Evolutionary conservation across 2,888 invertebrate species (phyloP), one percentile per base, ranked within the genome.

Genomic region (Horisme vitalbata): DNA sequence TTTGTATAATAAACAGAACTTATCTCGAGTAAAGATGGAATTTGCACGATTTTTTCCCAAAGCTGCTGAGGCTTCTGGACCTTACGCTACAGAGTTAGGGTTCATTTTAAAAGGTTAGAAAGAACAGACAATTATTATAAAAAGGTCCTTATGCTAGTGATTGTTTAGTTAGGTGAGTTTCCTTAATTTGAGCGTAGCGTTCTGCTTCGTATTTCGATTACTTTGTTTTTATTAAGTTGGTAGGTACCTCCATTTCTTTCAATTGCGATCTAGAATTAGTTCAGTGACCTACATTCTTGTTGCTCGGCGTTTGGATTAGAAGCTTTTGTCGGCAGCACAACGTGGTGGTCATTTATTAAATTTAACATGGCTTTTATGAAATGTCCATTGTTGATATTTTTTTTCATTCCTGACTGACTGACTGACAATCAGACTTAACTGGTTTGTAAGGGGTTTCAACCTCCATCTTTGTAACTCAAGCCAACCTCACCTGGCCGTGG

Each of bases 161-260:
- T 57, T 50, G 57, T 52, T 47, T 54, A 57, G 49, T 52, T 52
- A 47, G 49, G 54, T 28, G 37, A 48, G 54, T 52, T 57, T 57
- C 54, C 50, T 52, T 57, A 55, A 57, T 57, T 57, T 47, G 48
- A 43, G 41, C 46, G 39, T 26, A 14, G 30, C 46, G 32, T 39
- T 37, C 30, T 36, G 50, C 41, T 44, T 43, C 34, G 48, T 44
- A 44, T 43, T 48, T 35, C 34, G 43, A 48, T 48, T 48, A 38
- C 43, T 48, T 48, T 48, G 43, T 44, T 48, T 48, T 44, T 48
- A 48, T 48, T 44, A 38, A 38, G 48, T 48, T 44, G 38, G 18
- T n/a, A n/a, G 38, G 23, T 18, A 14, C 35, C 28, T n/a, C 48
- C 34, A 31, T 48, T 48, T 35, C 43, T 44, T 48, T 39, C 48